Percentiles rank a stretch among this genome's conserved stretches.
phyloP scores from a whole-genome alignment of 2,797 vertebrate species.

The Acrossocheilus wenchowensis region DNA sequence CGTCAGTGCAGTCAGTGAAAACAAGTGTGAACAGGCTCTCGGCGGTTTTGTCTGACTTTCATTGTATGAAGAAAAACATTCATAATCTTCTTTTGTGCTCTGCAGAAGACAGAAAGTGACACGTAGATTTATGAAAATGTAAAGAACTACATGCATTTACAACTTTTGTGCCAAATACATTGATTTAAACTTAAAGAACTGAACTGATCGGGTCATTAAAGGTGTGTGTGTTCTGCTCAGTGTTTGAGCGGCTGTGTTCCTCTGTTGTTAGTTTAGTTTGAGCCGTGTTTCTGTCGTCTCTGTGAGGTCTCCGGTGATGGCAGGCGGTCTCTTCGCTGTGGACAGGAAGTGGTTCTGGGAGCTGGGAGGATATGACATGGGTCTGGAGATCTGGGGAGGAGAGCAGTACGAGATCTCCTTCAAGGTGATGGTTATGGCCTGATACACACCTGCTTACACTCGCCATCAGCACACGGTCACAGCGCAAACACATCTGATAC shows the following conservation, averaged over 20 bases:
- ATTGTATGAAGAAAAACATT: neutral
- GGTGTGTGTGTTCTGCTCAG: too few species aligned
- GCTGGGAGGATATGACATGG: conserved; percentile 80
- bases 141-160: neutral
- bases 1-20: too few species aligned
- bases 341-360: conserved; percentile 98
- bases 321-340: conserved; percentile 94
- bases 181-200: too few species aligned
- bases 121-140: too few species aligned
- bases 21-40: too few species aligned
- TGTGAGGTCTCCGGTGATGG: conserved; percentile 96
- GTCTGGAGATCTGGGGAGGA: conserved; percentile 99
- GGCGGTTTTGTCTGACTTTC: neutral
- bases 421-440: conserved; percentile 82
- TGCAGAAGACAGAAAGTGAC: too few species aligned
- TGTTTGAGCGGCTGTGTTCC: neutral
- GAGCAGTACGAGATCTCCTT: conserved; percentile 99
- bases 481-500: neutral
- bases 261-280: neutral
- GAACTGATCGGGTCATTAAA: too few species aligned
- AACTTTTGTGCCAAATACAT: neutral
- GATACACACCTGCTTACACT: neutral
- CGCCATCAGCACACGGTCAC: neutral
- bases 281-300: neutral
- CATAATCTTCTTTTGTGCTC: too few species aligned